Base-by-base conservation (phyloP, 2,888 invertebrate species). In the Xanthia togata region DNA sequence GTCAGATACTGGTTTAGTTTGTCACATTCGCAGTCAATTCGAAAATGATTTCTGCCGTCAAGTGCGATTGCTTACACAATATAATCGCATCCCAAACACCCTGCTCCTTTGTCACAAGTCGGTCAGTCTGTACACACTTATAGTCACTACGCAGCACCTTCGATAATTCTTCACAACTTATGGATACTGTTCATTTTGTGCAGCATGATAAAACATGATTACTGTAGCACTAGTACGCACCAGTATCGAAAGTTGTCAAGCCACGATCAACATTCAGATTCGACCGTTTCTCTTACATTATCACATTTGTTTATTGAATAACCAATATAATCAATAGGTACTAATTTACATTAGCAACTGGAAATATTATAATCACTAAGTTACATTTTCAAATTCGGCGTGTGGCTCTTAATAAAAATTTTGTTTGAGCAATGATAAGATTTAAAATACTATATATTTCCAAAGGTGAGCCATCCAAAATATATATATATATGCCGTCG, bases 401-500 rank as follows among this genome's bases (percentile, higher is more conserved):
- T 93, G 91, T 94, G 96, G 96, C 96, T 95, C 95, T 90, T 94
- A 92, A 92, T 94, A 95, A 93, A 93, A 94, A 93, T 93, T 94
- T 96, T 90, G 92, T 94, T 96, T 96, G 96, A 96, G 96, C 96
- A 96, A 96, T 93, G 93, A 93, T 91, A 93, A 92, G 91, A 92
- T 95, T 93, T 90, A 92, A 93, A 93, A 94, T 94, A 94, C 93
- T 94, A 87, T 94, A 90, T 91, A 92, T 91, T 93, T 94, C 96
- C 95, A 96, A 96, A 96, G 92, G 93, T 94, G 96, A 96, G 96
- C 96, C 96, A 89, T 95, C 93, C 90, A 95, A 96, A 95, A 96
- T 94, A 96, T 95, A 93, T 31, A 93, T 31, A 31, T 93, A 94
- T 94, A 93, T 92, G 93, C 94, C 93, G 92, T 94, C 91, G 91